Evolutionary conservation across 2,113 vertebrate genomes (phyloP), one percentile per base, ranked within the genome.

Genomic region (Sialia sialis): DNA sequence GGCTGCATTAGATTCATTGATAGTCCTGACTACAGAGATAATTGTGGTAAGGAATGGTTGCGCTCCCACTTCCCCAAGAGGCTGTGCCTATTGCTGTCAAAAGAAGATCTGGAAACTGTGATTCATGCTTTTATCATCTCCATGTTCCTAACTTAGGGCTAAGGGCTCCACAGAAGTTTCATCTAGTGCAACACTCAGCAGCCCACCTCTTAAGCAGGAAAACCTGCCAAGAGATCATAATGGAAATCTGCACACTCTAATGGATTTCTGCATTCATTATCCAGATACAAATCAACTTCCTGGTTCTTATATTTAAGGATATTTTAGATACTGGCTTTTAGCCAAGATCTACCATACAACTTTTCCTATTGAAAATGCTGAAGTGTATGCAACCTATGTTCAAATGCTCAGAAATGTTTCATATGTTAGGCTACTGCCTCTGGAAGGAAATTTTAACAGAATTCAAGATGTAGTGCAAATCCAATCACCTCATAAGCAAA

Each of bases 191-290:
- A 94, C 68, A 74, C 51, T 95, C 93, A 95, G 87, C 94, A 96
- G 93, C 87, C 75, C 84, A 93, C 91, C 94, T 97, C 72, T 95
- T 95, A 95, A 91, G 89, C 63, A 94, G 86, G 72, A 96, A 95
- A 96, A 96, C 91, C 59, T 96, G 91, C 93, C 91, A 95, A 83
- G 82, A 95, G 91, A 95, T 97, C 95, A 87, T 97, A 97, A 97
- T 97, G 95, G 96, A 97, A 95, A 96, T 95, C 94, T 95, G 84
- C 67, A 80, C 94, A 90, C 89, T 86, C 89, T 95, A 95, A 97
- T 97, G 95, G 94, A 87, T 94, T 96, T 94, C 91, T 91, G 93
- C 94, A 95, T 96, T 96, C 82, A 91, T 97, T 95, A 95, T 93
- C 91, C 82, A 95, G 95, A 97, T 95, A 96, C 91, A 94, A 97